Conservation (phyloP, 30 jellyfish, hydroid and myxozoan species). For the Catostylus mosaicus region DNA sequence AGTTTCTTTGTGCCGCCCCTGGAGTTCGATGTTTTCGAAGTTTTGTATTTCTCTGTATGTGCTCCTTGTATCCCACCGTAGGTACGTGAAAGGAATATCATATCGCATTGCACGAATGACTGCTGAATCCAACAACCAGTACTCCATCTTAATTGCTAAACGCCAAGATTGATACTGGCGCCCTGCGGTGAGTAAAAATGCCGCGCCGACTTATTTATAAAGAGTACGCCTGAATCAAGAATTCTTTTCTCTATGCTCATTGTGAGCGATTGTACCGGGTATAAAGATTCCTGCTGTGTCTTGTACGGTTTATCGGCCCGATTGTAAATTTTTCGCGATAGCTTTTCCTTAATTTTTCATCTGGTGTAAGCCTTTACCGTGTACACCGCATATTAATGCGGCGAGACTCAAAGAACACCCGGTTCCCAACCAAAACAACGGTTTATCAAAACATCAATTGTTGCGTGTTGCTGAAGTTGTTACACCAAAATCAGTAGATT, state of each 20-base stretch:
- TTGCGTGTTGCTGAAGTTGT: no score
- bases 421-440: no score
- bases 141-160: background rate
- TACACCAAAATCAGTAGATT: no score
- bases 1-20: background rate
- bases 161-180: background rate
- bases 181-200: constrained; percentile 9
- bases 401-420: background rate
- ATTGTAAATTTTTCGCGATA: background rate
- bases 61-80: constrained; percentile 31
- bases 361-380: background rate
- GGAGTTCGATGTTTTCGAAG: background rate
- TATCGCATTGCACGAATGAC: background rate
- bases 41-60: background rate
- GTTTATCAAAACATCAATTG: no score
- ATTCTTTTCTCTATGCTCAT: background rate
- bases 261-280: background rate
- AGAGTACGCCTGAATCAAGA: background rate
- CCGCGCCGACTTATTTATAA: constrained; percentile 6
- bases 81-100: background rate
- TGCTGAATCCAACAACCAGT: constrained; percentile 43
- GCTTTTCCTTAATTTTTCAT: background rate
- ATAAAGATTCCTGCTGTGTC: background rate
- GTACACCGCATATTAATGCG: background rate
- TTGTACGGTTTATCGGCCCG: background rate